A percentile compares a stretch with the other conserved stretches of the same genome.
phyloP scores from a whole-genome alignment of 1,140 invertebrate species.

The Lepidurus packardi region DNA sequence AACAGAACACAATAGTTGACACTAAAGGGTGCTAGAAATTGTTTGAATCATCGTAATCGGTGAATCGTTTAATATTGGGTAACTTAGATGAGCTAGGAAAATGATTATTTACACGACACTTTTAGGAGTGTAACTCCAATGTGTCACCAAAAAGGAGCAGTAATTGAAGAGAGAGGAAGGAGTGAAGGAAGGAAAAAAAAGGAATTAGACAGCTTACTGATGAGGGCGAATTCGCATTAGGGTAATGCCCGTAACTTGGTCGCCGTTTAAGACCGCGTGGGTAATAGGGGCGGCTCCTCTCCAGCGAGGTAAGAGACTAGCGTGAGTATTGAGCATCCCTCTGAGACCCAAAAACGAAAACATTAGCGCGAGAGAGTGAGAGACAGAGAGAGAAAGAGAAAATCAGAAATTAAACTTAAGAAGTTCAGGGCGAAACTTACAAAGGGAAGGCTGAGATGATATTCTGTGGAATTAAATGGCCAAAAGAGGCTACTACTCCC shows the following conservation, averaged over 20 bases:
- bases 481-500: constrained; percentile 66
- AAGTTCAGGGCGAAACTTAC: constrained; percentile 45
- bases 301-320: constrained; percentile 84
- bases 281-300: constrained; percentile 83
- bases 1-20: constrained; percentile 25
- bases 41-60: background rate
- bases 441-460: constrained; percentile 59
- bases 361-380: background rate
- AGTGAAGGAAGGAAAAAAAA: constrained; percentile 1
- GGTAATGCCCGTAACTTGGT: constrained; percentile 73
- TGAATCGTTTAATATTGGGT: no score
- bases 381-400: background rate
- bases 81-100: no score
- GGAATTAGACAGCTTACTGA: constrained; percentile 48
- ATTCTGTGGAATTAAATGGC: constrained; percentile 58
- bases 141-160: no score
- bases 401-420: no score
- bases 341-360: constrained; percentile 49
- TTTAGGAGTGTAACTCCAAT: no score
- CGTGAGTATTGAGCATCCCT: constrained; percentile 88
- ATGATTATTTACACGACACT: no score
- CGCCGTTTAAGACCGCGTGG: constrained; percentile 75
- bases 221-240: constrained; percentile 82
- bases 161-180: no score
- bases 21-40: constrained; percentile 1